A percentile compares a stretch with the other conserved stretches of the same genome.
phyloP scores from a whole-genome alignment of 2,888 invertebrate genomes.

The Pomacea canaliculata region DNA sequence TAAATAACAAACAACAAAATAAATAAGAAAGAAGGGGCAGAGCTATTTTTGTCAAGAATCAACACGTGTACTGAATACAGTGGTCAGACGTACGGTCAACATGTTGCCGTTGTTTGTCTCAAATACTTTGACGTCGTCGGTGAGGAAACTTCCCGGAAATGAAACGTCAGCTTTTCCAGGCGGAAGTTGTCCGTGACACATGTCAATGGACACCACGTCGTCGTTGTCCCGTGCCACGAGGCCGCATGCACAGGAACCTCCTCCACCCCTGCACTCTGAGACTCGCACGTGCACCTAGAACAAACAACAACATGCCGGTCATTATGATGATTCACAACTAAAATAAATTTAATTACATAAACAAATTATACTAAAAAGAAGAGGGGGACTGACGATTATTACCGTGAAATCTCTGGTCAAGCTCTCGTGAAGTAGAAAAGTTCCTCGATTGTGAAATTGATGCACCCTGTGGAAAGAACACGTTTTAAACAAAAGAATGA shows the following conservation, averaged over 20 bases:
- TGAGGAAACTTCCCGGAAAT: slow-evolving; percentile 28
- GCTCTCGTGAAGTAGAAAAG: slow-evolving; percentile 46
- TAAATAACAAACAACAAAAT: too few relatives aligned
- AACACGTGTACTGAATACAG: too few relatives aligned
- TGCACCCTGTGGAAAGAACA: slow-evolving; percentile 29
- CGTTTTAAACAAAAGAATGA: too few relatives aligned
- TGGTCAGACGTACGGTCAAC: slow-evolving; percentile 25
- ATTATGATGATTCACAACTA: too few relatives aligned
- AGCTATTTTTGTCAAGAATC: too few relatives aligned
- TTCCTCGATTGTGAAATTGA: slow-evolving; percentile 46
- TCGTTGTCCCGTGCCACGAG: slow-evolving; percentile 33
- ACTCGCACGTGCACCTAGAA: slow-evolving; percentile 40
- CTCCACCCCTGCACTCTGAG: slow-evolving; percentile 30
- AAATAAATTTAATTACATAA: too few relatives aligned
- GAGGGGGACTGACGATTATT: not conserved
- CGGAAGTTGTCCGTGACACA: slow-evolving; percentile 30
- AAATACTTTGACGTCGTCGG: slow-evolving; percentile 32
- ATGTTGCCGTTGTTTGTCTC: slow-evolving; percentile 28
- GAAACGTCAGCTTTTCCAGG: slow-evolving; percentile 32
- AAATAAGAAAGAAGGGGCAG: too few relatives aligned
- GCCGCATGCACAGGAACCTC: slow-evolving; percentile 42
- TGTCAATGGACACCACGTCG: slow-evolving; percentile 38
- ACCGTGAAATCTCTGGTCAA: slow-evolving; percentile 41
- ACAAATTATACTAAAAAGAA: too few relatives aligned
- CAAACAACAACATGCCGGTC: not conserved